A percentile compares a stretch with the other conserved stretches of the same genome.
phyloP scores from a whole-genome alignment of 1,140 invertebrate species.

The Formica exsecta region DNA sequence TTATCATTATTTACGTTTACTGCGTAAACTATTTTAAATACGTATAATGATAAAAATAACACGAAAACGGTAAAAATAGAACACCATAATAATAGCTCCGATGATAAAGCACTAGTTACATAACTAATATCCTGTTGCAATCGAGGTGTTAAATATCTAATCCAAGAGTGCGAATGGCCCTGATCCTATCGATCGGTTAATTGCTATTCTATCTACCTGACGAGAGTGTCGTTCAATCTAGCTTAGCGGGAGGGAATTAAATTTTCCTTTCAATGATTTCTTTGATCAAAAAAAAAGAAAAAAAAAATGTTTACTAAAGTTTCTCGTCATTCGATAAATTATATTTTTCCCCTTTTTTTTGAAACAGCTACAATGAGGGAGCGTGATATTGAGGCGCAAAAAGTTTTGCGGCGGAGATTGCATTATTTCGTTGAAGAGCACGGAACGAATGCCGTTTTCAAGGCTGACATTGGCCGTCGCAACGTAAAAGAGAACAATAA shows the following conservation, averaged over 20 bases:
- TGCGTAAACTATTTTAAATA: not conserved
- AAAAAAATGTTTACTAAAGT: not conserved
- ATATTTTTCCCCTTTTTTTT: not conserved
- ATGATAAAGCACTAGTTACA: not conserved
- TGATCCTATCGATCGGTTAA: constrained; percentile 35
- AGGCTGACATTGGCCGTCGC: not conserved
- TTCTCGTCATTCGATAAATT: not conserved
- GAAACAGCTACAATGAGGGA: not conserved
- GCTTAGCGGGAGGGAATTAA: not conserved
- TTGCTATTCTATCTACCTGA: not conserved
- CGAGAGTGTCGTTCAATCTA: not conserved
- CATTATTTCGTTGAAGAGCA: not conserved
- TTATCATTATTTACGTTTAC: not conserved
- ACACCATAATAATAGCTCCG: not conserved
- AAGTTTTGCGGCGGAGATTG: not conserved
- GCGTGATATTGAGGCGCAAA: not conserved
- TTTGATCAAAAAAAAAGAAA: not conserved
- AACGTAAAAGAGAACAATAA: constrained; percentile 24
- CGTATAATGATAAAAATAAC: not conserved
- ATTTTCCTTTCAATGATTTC: not conserved
- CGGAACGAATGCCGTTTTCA: constrained; percentile 7
- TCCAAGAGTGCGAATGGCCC: not conserved
- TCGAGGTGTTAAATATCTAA: constrained; percentile 39
- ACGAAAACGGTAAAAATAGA: not conserved
- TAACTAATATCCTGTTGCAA: not conserved